Evolutionary conservation across 1,140 invertebrate species (phyloP), one percentile per base, ranked within the genome.

Genomic region (Hetaerina americana): DNA sequence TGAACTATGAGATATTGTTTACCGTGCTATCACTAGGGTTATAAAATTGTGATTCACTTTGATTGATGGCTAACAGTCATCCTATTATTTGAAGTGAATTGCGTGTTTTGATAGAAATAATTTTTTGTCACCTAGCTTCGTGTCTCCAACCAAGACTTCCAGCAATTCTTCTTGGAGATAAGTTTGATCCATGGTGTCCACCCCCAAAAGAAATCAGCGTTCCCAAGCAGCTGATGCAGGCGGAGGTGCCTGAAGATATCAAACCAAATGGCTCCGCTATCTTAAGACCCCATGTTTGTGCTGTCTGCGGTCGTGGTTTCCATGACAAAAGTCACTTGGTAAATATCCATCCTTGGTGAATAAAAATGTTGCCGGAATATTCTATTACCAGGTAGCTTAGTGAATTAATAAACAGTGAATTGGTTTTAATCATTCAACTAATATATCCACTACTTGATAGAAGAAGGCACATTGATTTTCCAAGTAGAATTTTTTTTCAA

Each of bases 311-410:
- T 5, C 82, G 87, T 69, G 83, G 84, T 10, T 90, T 90, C 75
- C 84, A 89, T 74, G 88, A 90, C 76, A 88, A 87, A 74, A 87
- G 85, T 29, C 89, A 90, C 79, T 78, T 90, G 24, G 84, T 84
- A 18, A 77, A 85, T 70, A 27, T 24, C 26, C n/a, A n/a, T 15
- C 26, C 27, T 1, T 24, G 31, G n/a, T n/a, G n/a, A n/a, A n/a
- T n/a, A n/a, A n/a, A n/a, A n/a, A n/a, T n/a, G n/a, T n/a, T n/a
- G n/a, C n/a, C n/a, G n/a, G n/a, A n/a, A n/a, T n/a, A n/a, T n/a
- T n/a, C n/a, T n/a, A n/a, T n/a, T n/a, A n/a, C n/a, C n/a, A n/a
- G n/a, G n/a, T n/a, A n/a, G n/a, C n/a, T n/a, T n/a, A n/a, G n/a
- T n/a, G n/a, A n/a, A n/a, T n/a, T n/a, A n/a, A n/a, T n/a, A n/a